These are phyloP conservation scores for Neotragus moschatus DNA, from an alignment of 2,113 vertebrate species.

Conservation along the genomic window DNA sequence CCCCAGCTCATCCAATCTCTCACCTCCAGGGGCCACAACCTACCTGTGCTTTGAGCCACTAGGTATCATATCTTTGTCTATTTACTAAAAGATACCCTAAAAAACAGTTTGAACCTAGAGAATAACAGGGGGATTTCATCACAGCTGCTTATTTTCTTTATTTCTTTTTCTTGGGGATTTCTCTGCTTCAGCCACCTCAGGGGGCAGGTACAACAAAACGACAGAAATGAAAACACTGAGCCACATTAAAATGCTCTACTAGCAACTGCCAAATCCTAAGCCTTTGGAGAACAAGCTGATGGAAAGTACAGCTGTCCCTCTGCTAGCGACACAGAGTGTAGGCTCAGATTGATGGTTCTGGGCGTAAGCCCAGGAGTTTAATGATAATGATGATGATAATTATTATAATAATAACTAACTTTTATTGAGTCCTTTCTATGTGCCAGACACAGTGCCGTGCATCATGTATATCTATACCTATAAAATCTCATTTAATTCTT, in stretches of 20 bases:
- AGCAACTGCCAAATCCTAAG: conserved; percentile 42
- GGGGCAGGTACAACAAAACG: conserved; percentile 65
- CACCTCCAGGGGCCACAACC: background rate
- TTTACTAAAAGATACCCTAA: background rate
- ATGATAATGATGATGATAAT: conserved; percentile 56
- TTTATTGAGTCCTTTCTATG: conserved; percentile 35
- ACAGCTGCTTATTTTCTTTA: background rate
- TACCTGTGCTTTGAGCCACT: background rate
- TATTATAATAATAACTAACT: conserved; percentile 59
- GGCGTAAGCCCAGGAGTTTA: conserved; percentile 62
- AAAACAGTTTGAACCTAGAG: background rate
- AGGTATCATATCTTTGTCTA: background rate
- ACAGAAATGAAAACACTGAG: conserved; percentile 65
- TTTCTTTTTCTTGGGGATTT: conserved; percentile 42
- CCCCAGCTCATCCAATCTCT: background rate
- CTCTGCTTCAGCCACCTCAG: conserved; percentile 25
- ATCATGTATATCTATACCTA: background rate
- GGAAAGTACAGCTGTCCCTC: conserved; percentile 56
- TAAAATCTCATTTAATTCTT: background rate
- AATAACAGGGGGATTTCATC: background rate
- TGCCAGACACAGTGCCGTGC: conserved; percentile 3
- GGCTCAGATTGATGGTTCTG: conserved; percentile 41
- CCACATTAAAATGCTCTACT: conserved; percentile 58
- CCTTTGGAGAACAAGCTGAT: conserved; percentile 32
- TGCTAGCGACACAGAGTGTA: background rate